Percentiles rank a stretch among this genome's conserved stretches.
Conservation (phyloP, 2,797 vertebrate species). For the Lacerta bilineata region DNA sequence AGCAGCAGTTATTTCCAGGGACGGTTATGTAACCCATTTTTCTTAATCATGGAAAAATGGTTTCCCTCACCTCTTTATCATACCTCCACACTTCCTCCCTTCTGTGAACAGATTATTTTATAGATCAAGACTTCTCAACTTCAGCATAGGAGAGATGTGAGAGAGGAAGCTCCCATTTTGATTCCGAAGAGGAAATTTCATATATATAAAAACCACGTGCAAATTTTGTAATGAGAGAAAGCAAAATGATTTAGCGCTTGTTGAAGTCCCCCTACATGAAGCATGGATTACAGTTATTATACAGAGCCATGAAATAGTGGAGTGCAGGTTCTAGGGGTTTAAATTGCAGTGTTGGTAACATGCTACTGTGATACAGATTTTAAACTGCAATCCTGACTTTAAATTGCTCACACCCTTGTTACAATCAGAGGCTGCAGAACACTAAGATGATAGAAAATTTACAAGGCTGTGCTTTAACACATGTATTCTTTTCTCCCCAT, state of each 20-base stretch:
- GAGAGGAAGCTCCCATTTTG: neutral
- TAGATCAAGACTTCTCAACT: neutral
- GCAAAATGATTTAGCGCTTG: neutral
- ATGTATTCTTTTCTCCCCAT: neutral
- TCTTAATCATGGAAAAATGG: too few species aligned
- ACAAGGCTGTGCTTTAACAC: constrained; percentile 3
- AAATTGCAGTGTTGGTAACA: neutral
- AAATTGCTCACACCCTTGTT: neutral
- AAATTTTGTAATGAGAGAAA: neutral
- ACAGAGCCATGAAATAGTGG: neutral
- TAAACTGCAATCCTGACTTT: neutral
- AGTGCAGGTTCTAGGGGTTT: neutral
- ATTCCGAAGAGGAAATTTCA: neutral
- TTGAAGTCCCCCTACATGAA: neutral
- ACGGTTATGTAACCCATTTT: neutral
- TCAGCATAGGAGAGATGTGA: neutral
- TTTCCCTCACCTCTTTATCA: neutral
- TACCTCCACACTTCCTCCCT: neutral
- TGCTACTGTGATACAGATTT: neutral
- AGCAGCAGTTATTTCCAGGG: neutral
- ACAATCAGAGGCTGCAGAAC: neutral
- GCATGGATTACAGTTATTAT: neutral
- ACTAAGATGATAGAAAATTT: neutral
- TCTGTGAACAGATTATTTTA: neutral
- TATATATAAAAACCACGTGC: neutral